A percentile compares a stretch with the other conserved stretches of the same genome.
Conservation (phyloP, 2,888 invertebrate species). For the Unio delphinus region DNA sequence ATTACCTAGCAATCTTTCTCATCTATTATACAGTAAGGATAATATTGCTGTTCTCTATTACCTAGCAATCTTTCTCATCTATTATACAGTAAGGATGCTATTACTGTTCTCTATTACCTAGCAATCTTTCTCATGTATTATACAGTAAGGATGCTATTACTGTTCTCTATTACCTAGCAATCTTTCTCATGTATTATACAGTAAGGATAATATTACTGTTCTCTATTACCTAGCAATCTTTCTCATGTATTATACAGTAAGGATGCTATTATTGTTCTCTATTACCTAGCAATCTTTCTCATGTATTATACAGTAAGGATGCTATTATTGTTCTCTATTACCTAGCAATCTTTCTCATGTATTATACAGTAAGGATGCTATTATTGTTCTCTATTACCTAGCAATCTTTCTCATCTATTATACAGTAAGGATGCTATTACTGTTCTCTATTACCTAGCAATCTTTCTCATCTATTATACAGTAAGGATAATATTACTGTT, state of each 20-base stretch:
- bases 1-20: conserved; percentile 88
- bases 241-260: conserved; percentile 68
- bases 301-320: too few species aligned
- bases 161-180: conserved; percentile 79
- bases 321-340: too few species aligned
- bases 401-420: conserved; percentile 85
- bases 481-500: background rate
- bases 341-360: too few species aligned
- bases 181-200: conserved; percentile 81
- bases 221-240: conserved; percentile 85
- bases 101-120: too few species aligned
- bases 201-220: background rate
- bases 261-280: background rate
- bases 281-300: conserved; percentile 88
- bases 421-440: background rate
- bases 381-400: conserved; percentile 75
- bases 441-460: conserved; percentile 79
- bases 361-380: too few species aligned
- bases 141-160: background rate
- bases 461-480: conserved; percentile 77
- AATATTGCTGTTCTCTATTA: conserved; percentile 63
- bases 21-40: too few species aligned
- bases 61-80: conserved; percentile 88
- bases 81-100: too few species aligned
- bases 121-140: too few species aligned